These are phyloP conservation scores for Lycophotia porphyrea DNA, from an alignment of 2,888 invertebrate genomes.

Conservation along the genomic window DNA sequence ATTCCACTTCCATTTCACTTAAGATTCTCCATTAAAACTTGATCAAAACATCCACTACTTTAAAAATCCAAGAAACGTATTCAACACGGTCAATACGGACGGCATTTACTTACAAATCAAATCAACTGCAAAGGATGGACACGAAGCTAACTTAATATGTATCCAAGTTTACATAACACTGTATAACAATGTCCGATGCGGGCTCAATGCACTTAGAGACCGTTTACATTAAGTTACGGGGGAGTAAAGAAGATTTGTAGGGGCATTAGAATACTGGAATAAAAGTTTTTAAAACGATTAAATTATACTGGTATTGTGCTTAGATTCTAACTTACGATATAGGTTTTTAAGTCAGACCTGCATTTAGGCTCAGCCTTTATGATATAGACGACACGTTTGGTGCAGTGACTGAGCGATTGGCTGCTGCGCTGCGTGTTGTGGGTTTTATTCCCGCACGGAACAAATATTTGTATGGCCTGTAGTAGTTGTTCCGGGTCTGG, in stretches of 20 bases:
- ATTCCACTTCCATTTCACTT: slow-evolving; percentile 21
- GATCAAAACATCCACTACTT: neutral
- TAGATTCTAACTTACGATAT: neutral
- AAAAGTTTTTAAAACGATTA: neutral
- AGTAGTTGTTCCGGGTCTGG: too few relatives aligned
- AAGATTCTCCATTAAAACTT: neutral
- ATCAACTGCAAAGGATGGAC: slow-evolving; percentile 50
- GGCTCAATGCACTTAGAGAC: slow-evolving; percentile 53
- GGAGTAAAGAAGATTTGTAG: slow-evolving; percentile 8
- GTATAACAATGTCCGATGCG: slow-evolving; percentile 44
- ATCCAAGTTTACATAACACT: slow-evolving; percentile 56
- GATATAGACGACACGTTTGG: too few relatives aligned
- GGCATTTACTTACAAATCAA: slow-evolving; percentile 50
- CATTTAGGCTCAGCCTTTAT: neutral
- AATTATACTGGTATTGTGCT: neutral
- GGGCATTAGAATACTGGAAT: neutral
- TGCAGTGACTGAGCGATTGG: too few relatives aligned
- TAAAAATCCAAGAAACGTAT: slow-evolving; percentile 7
- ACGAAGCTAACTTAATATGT: slow-evolving; percentile 34
- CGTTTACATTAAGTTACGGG: slow-evolving; percentile 33
- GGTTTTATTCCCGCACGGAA: too few relatives aligned
- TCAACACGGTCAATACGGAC: slow-evolving; percentile 8
- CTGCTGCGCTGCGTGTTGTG: too few relatives aligned
- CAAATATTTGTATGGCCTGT: too few relatives aligned
- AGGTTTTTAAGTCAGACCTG: neutral